Percentiles rank a stretch among this genome's conserved stretches.
Evolutionary conservation across 2,888 invertebrate genomes (phyloP).

Genomic region (Adelognathus sp.): DNA sequence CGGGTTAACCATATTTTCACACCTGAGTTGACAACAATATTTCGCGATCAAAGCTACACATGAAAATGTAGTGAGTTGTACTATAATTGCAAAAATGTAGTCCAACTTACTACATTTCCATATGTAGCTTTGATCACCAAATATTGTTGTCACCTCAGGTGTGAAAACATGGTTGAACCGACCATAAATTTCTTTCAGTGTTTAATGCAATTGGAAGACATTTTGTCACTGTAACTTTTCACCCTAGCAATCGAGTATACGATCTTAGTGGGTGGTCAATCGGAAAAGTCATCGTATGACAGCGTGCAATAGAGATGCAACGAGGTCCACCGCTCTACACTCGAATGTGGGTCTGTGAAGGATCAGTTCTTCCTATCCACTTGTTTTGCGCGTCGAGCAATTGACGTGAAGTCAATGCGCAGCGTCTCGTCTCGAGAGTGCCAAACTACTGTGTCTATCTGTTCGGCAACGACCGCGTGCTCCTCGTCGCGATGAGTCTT

Average conservation of each 20-base stretch:
- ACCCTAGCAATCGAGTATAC: neutral
- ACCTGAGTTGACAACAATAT: too few relatives aligned
- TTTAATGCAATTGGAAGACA: too few relatives aligned
- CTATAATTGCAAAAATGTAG: too few relatives aligned
- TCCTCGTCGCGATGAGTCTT: constrained; percentile 17
- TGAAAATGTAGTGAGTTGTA: too few relatives aligned
- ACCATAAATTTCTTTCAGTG: too few relatives aligned
- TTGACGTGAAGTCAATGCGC: constrained; percentile 7
- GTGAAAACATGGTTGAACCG: too few relatives aligned
- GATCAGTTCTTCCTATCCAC: neutral
- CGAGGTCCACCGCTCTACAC: neutral
- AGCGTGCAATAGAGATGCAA: neutral
- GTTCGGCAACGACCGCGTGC: neutral
- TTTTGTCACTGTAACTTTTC: too few relatives aligned
- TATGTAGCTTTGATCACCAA: too few relatives aligned
- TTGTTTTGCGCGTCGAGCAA: neutral
- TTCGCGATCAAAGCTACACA: too few relatives aligned
- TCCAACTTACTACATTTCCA: too few relatives aligned
- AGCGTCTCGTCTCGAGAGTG: neutral
- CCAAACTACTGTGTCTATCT: neutral
- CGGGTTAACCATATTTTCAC: too few relatives aligned
- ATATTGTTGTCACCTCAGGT: too few relatives aligned
- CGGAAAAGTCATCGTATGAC: neutral
- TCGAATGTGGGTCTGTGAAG: constrained; percentile 9
- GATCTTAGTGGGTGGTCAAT: neutral